Base-by-base conservation (phyloP, 2,888 invertebrate species). In the Heliconius aoede region DNA sequence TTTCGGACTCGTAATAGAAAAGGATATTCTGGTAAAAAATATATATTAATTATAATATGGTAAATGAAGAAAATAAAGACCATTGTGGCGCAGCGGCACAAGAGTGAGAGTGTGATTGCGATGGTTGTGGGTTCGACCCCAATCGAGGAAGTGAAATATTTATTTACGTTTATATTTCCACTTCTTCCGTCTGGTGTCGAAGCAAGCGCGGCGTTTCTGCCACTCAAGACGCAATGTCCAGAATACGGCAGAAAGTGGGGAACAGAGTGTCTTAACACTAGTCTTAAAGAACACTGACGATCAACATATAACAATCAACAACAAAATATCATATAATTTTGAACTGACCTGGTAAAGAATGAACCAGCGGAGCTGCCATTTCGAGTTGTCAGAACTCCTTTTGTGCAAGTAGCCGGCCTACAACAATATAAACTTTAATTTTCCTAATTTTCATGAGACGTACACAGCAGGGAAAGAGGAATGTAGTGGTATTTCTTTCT, bases 1-100 rank as follows among this genome's bases (percentile, higher is more conserved):
- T 95, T 86, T 98, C 98, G 73, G 96, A 97, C 87, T 98, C 98
- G 91, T 97, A 98, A 95, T 98, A 98, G 92, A 98, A 98, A 83
- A 98, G 92, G 85, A 98, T 92, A 91, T 98, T 98, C 97, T 98
- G 76, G 1, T 21, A 60, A 8, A 24, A 40, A 26, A 32, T 55
- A 18, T 18, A 13, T 28, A 68, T 68, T n/a, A 28, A 65, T 65
- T 24, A 60, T 60, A 26, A 26, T 4, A 13, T 4, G 1, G 1
- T 51, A 51, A 51, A 51, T n/a, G 9, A 51, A 36, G 0, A 32
- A 32, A 11, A 8, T 32, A 32, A n/a, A n/a, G n/a, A n/a, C n/a
- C n/a, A n/a, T n/a, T n/a, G n/a, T 7, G 5, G 18, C 18, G 18
- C 18, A 18, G 7, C 46, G 7, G 46, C 46, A 46, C 46, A 21